These are phyloP conservation scores for Chitala chitala DNA, from an alignment of 2,113 vertebrate genomes.

Conservation along the genomic window DNA sequence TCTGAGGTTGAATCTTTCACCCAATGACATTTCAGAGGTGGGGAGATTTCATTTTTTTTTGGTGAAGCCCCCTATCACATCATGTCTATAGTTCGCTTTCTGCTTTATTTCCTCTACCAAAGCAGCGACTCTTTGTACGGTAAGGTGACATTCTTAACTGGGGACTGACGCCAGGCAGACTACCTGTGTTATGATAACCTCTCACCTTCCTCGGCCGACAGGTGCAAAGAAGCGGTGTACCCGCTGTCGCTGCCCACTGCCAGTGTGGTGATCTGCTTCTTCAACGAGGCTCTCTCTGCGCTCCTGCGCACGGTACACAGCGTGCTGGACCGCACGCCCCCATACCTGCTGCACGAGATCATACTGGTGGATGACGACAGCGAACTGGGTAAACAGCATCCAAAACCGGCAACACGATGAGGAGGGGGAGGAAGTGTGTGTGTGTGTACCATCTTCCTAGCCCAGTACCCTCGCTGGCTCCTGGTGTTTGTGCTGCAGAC, in stretches of 20 bases:
- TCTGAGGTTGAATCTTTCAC: too few species aligned
- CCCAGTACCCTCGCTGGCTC: too few species aligned
- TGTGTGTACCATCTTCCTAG: neutral
- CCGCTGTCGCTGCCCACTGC: conserved; percentile 70
- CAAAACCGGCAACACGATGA: too few species aligned
- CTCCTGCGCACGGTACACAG: conserved; percentile 87
- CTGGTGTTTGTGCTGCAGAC: too few species aligned
- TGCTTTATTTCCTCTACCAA: too few species aligned
- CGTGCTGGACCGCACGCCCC: conserved; percentile 79
- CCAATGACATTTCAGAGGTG: too few species aligned
- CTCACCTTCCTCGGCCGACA: conserved; percentile 36
- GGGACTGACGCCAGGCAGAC: too few species aligned
- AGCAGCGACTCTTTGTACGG: too few species aligned
- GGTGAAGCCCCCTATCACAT: too few species aligned
- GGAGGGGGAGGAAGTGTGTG: neutral
- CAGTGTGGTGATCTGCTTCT: conserved; percentile 91
- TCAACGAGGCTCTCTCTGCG: conserved; percentile 90
- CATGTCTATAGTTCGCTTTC: too few species aligned
- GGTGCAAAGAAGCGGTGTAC: conserved; percentile 74
- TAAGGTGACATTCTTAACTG: too few species aligned
- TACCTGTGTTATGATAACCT: neutral
- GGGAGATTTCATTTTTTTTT: too few species aligned
- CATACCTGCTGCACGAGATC: conserved; percentile 79
- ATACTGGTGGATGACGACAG: conserved; percentile 92
- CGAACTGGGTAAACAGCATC: conserved; percentile 70